Conservation (phyloP, 2,113 vertebrate species). For the Trachemys scripta region DNA sequence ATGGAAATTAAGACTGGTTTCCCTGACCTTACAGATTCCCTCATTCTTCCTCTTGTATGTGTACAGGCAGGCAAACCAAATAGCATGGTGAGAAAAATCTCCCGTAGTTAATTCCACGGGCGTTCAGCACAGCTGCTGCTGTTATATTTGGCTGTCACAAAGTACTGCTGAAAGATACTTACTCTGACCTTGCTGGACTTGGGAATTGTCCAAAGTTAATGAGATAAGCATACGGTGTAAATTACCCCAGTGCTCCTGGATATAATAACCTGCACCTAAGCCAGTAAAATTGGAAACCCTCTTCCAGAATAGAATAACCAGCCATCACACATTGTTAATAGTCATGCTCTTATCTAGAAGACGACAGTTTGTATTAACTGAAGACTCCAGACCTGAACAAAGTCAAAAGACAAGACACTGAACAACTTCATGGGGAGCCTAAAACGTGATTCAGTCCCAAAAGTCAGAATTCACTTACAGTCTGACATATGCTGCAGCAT, state of each 20-base stretch:
- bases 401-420: neutral
- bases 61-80: neutral
- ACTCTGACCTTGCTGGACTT: neutral
- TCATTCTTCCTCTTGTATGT: accelerated
- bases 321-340: neutral
- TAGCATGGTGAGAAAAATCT: accelerated
- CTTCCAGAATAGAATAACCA: slow-evolving; percentile 29
- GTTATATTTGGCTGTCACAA: neutral
- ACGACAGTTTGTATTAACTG: neutral
- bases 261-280: neutral
- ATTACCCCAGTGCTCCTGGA: neutral
- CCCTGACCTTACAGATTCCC: neutral
- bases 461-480: neutral
- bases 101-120: accelerated
- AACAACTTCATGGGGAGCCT: neutral
- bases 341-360: neutral
- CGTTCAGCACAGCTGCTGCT: neutral
- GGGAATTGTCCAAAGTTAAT: neutral
- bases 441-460: neutral
- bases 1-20: accelerated
- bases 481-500: neutral
- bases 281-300: slow-evolving; percentile 32
- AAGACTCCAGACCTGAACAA: neutral
- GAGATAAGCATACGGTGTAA: neutral
- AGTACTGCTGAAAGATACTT: neutral